A percentile compares a stretch with the other conserved stretches of the same genome.
phyloP scores from a whole-genome alignment of 1,140 invertebrate species.

The Lasaia peninsularis region DNA sequence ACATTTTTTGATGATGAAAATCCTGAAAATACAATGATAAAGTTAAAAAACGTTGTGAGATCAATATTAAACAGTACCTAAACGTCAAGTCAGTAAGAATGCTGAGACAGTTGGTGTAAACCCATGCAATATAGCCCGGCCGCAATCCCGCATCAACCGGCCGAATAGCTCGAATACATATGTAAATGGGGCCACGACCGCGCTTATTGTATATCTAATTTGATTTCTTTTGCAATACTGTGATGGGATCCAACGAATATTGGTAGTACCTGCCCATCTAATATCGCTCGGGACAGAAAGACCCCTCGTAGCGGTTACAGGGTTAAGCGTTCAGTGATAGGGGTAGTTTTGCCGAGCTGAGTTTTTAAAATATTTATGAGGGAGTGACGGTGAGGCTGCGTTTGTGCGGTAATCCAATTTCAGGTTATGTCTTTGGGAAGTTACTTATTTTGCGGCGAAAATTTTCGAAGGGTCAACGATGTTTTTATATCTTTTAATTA shows the following conservation, averaged over 20 bases:
- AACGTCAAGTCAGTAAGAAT: conserved; percentile 43
- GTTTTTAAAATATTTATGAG: conserved; percentile 75
- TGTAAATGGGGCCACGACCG: conserved; percentile 66
- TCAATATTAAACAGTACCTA: conserved; percentile 37
- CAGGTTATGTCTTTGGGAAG: conserved; percentile 71
- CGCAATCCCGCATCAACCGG: conserved; percentile 66
- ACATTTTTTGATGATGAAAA: no score
- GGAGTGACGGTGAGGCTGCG: conserved; percentile 47
- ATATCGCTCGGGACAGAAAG: conserved; percentile 47
- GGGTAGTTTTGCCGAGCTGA: conserved; percentile 43
- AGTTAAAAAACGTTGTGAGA: neutral
- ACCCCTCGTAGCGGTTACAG: conserved; percentile 41
- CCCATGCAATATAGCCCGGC: conserved; percentile 59
- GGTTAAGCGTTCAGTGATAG: conserved; percentile 63
- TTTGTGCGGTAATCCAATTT: conserved; percentile 71
- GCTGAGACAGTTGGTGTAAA: conserved; percentile 51
- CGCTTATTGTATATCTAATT: conserved; percentile 76
- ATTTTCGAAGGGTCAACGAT: conserved; percentile 50
- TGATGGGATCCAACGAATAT: conserved; percentile 65
- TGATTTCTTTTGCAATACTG: conserved; percentile 71
- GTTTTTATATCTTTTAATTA: conserved; percentile 70
- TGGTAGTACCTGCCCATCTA: conserved; percentile 60
- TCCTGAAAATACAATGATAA: neutral
- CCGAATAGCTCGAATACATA: conserved; percentile 70
- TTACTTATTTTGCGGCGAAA: conserved; percentile 58